These are phyloP conservation scores for Cyclophora albipunctata DNA, from an alignment of 2,888 invertebrate genomes.

Conservation along the genomic window DNA sequence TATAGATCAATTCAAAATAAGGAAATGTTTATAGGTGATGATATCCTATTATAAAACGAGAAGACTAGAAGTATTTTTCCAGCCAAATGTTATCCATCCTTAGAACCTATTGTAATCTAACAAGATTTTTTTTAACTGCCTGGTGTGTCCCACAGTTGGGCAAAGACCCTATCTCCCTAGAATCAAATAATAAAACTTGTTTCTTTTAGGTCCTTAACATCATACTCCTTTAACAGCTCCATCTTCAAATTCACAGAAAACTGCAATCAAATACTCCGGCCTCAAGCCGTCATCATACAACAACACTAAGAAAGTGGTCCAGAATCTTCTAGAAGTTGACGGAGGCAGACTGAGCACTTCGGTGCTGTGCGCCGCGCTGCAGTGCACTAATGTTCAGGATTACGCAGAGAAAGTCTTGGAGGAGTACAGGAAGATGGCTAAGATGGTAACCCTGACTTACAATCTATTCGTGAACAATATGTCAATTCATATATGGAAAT, in stretches of 20 bases:
- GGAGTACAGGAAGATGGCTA: slow-evolving; percentile 63
- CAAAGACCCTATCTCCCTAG: no score
- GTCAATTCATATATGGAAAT: not conserved
- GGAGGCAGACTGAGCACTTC: slow-evolving; percentile 63
- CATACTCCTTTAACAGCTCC: no score
- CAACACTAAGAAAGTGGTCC: slow-evolving; percentile 73
- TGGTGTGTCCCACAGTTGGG: no score
- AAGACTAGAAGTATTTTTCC: no score
- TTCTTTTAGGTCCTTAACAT: no score
- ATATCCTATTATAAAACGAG: no score
- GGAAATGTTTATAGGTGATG: no score
- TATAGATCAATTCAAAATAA: no score
- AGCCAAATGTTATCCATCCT: no score
- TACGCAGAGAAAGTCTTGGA: slow-evolving; percentile 72
- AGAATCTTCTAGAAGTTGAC: slow-evolving; percentile 77
- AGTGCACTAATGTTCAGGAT: slow-evolving; percentile 57
- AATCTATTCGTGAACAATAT: not conserved
- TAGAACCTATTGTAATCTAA: no score
- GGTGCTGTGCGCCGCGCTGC: slow-evolving; percentile 75
- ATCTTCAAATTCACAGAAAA: slow-evolving; percentile 51
- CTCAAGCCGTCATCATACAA: slow-evolving; percentile 71
- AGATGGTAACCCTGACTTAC: slow-evolving; percentile 35
- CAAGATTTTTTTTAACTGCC: no score
- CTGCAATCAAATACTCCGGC: slow-evolving; percentile 74
- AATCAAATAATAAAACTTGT: no score